These are phyloP conservation scores for Phaenicophaeus curvirostris DNA, from an alignment of 2,797 vertebrate genomes.

Conservation along the genomic window DNA sequence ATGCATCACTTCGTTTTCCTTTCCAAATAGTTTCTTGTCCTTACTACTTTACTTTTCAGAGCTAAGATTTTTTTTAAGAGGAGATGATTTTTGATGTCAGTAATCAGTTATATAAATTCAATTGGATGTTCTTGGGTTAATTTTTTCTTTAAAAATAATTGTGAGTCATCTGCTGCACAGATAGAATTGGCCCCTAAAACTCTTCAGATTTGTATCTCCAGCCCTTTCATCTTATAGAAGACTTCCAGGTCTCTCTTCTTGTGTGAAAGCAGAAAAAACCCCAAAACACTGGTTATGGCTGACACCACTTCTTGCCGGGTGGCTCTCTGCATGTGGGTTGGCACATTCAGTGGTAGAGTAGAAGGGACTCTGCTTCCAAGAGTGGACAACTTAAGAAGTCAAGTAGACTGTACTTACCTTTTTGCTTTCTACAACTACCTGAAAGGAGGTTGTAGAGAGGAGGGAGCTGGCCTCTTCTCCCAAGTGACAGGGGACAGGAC, in stretches of 20 bases:
- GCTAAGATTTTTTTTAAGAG: not conserved
- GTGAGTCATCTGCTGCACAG: not conserved
- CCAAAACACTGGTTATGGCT: not conserved
- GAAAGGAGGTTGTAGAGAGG: no score
- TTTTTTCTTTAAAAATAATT: not conserved
- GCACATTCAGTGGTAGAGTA: not conserved
- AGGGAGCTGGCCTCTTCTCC: no score
- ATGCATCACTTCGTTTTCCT: not conserved
- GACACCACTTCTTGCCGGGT: not conserved
- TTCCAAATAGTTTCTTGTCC: not conserved
- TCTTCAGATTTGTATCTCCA: not conserved
- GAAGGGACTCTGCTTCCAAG: not conserved
- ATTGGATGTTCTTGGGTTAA: not conserved
- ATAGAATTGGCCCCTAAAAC: not conserved
- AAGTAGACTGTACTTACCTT: not conserved
- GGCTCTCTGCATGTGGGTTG: not conserved
- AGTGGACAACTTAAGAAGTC: not conserved
- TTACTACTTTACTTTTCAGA: not conserved
- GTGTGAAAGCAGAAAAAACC: not conserved
- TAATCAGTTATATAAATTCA: not conserved
- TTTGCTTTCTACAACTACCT: no score
- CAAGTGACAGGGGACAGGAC: no score
- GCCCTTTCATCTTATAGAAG: not conserved
- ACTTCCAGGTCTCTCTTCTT: not conserved
- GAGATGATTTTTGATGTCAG: not conserved